Evolutionary conservation across 2,888 invertebrate species (phyloP).

Genomic region (Carpatolechia fugitivella): DNA sequence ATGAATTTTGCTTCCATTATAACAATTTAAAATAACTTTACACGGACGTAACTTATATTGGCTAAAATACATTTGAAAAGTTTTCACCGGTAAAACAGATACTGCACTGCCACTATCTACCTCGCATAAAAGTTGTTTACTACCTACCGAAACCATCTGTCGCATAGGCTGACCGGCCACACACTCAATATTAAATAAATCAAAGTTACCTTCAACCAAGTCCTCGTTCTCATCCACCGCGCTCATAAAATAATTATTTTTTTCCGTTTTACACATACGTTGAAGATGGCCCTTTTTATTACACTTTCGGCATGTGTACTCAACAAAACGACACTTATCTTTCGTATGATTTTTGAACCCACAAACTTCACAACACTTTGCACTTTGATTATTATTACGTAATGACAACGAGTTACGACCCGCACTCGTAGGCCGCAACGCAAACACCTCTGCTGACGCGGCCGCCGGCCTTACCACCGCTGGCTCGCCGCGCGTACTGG

Average conservation of each 20-base stretch:
- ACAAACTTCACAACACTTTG: slow-evolving; percentile 13
- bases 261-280: slow-evolving; percentile 10
- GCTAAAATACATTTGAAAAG: slow-evolving; percentile 8
- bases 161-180: slow-evolving; percentile 17
- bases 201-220: slow-evolving; percentile 15
- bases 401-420: background rate
- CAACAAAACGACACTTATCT: slow-evolving; percentile 15
- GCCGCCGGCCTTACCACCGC: background rate
- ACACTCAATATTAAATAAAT: slow-evolving; percentile 15
- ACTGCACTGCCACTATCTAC: slow-evolving; percentile 20
- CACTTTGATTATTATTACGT: background rate
- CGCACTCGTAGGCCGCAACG: background rate
- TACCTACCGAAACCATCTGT: slow-evolving; percentile 9
- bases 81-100: slow-evolving; percentile 10
- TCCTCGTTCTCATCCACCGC: slow-evolving; percentile 8
- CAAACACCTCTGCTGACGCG: background rate
- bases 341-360: slow-evolving; percentile 16
- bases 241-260: slow-evolving; percentile 3
- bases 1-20: slow-evolving; percentile 8
- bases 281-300: slow-evolving; percentile 12
- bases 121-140: slow-evolving; percentile 12
- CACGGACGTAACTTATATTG: background rate
- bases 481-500: background rate
- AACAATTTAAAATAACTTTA: slow-evolving; percentile 12
- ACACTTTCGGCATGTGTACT: slow-evolving; percentile 12